phyloP scores from a whole-genome alignment of 2,113 vertebrate species.

The Pelecanus crispus region DNA sequence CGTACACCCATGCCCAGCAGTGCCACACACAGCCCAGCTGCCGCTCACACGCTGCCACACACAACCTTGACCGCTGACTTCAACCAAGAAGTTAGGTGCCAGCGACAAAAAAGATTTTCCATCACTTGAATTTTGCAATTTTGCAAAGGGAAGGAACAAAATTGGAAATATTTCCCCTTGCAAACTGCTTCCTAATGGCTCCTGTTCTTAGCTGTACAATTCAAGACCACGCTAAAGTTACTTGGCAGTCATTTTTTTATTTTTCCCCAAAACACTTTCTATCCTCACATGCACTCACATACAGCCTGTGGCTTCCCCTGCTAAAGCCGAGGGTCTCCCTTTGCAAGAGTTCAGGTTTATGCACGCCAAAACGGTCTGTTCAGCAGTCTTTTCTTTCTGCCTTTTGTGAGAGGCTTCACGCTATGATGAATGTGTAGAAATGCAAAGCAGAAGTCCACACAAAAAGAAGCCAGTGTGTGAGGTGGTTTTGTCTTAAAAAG shows the following conservation, averaged over 20 bases:
- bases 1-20: fast-evolving
- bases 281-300: not conserved
- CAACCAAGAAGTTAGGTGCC: not conserved
- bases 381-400: not conserved
- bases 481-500: constrained; percentile 20
- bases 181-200: not conserved
- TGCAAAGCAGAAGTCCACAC: constrained; percentile 19
- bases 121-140: not conserved
- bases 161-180: not conserved
- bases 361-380: not conserved
- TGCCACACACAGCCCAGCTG: not conserved
- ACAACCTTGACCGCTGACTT: fast-evolving
- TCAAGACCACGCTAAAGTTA: not conserved
- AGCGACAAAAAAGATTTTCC: not conserved
- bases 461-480: constrained; percentile 10
- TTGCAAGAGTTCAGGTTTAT: not conserved
- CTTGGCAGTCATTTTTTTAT: not conserved
- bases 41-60: not conserved
- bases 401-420: constrained; percentile 30
- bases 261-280: not conserved
- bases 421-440: constrained; percentile 20
- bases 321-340: not conserved
- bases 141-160: not conserved
- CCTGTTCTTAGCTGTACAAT: not conserved
- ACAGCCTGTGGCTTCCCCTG: not conserved